A percentile compares a stretch with the other conserved stretches of the same genome.
Conservation (phyloP, 2,797 vertebrate genomes). For the Podarcis lilfordi region DNA sequence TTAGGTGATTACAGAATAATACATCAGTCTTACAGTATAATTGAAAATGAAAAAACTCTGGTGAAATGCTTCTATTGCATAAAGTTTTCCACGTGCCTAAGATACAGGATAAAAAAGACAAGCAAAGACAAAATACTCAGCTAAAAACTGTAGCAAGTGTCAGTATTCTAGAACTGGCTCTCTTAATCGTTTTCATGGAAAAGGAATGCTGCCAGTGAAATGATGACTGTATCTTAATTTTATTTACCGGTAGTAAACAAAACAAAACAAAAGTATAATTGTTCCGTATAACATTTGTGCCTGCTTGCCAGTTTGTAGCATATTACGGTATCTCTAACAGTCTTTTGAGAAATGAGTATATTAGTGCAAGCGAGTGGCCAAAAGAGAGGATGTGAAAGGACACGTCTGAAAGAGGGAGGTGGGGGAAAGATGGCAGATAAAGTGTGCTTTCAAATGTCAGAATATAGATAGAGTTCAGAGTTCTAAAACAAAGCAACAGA, state of each 20-base stretch:
- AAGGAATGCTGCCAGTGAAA: not conserved
- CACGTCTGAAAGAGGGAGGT: not conserved
- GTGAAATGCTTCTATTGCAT: not conserved
- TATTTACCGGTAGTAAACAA: not conserved
- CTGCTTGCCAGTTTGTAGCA: conserved; percentile 2
- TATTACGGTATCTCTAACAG: not conserved
- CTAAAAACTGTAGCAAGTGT: conserved; percentile 13
- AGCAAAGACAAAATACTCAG: not conserved
- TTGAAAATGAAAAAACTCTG: conserved; percentile 6
- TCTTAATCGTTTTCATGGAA: not conserved
- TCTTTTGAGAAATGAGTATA: not conserved
- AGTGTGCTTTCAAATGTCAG: not conserved
- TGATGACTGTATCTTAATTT: not conserved
- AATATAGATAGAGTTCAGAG: not conserved
- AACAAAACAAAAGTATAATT: no score
- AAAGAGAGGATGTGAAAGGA: not conserved
- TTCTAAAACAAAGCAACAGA: not conserved
- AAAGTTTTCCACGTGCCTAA: not conserved
- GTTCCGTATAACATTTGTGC: not conserved
- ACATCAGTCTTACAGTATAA: not conserved
- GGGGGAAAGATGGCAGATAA: not conserved
- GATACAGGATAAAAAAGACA: not conserved
- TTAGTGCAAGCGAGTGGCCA: not conserved
- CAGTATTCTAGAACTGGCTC: conserved; percentile 1
- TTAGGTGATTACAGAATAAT: conserved; percentile 11